Base-by-base conservation (phyloP, 2,888 invertebrate species). In the Temnothorax unifasciatus region DNA sequence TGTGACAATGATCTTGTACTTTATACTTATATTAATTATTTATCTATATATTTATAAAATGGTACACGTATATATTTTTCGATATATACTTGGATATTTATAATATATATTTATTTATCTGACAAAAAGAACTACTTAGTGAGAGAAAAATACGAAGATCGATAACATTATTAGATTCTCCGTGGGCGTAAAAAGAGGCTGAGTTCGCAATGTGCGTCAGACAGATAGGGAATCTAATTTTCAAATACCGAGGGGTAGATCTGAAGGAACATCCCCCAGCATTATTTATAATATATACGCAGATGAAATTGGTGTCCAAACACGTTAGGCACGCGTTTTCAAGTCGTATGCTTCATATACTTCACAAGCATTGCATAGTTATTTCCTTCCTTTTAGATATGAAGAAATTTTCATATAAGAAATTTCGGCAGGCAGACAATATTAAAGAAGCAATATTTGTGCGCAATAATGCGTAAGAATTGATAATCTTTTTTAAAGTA, bases 201-300 rank as follows among this genome's bases (percentile, higher is more conserved):
- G 21, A 75, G 6, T 34, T 74, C 29, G 81, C 83, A 71, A 84
- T 84, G 83, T 92, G 91, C 90, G 87, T 88, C 92, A 92, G 95
- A 95, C 90, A 93, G 94, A 94, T 93, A 93, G 94, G 96, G 95
- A 95, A 93, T 94, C 94, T 93, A 94, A 94, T 94, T 94, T 93
- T 92, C 90, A 87, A 83, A 89, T 89, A 86, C 85, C 84, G 76
- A 89, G 90, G 86, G 90, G 88, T 88, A 90, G 88, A 91, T 91
- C 91, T 86, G 90, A 92, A 92, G 90, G 90, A 91, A 90, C 92
- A 92, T 93, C 92, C 92, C 92, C 92, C 93, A 90, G 91, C 92
- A 89, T 94, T 94, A 94, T 94, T 94, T 94, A 63, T 75, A 75
- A 75, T 66, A 75, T 75, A 94, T 94, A 92, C 89, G 91, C 86